These are phyloP conservation scores for Misgurnus mizolepis DNA, from an alignment of 2,113 vertebrate genomes.

Conservation along the genomic window DNA sequence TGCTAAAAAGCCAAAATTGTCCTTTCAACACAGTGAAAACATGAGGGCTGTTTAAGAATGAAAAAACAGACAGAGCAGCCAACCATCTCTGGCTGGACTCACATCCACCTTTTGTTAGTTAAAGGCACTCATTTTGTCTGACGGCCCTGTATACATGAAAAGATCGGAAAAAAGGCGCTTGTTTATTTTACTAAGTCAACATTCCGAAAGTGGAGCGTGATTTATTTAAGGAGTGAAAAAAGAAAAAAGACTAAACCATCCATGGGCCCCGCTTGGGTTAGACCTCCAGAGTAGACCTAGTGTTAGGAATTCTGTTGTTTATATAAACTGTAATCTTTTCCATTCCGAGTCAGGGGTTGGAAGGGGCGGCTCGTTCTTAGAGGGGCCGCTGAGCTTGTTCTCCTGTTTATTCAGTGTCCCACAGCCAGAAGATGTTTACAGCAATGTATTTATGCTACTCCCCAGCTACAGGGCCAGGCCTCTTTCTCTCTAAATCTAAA, in stretches of 20 bases:
- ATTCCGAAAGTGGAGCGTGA: conserved; percentile 60
- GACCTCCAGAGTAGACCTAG: conserved; percentile 78
- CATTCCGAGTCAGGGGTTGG: conserved; percentile 76
- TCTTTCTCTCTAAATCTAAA: conserved; percentile 72
- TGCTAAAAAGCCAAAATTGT: conserved; percentile 1
- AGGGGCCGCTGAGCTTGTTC: conserved; percentile 69
- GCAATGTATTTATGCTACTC: conserved; percentile 79
- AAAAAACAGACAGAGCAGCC: conserved; percentile 40
- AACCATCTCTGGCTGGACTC: conserved; percentile 38
- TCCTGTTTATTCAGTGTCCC: conserved; percentile 81
- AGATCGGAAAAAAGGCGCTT: conserved; percentile 49
- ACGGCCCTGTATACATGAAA: conserved; percentile 50
- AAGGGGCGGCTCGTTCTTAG: conserved; percentile 62
- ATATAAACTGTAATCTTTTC: conserved; percentile 86
- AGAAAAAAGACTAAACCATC: conserved; percentile 53
- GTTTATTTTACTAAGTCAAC: conserved; percentile 64
- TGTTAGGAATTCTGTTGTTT: conserved; percentile 83
- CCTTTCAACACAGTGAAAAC: conserved; percentile 43
- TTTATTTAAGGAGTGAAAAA: conserved; percentile 59
- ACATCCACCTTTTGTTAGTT: conserved; percentile 52
- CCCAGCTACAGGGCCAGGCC: conserved; percentile 69
- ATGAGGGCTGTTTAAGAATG: conserved; percentile 36
- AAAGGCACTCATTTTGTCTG: conserved; percentile 44
- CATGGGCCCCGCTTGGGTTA: conserved; percentile 60
- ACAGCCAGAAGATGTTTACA: conserved; percentile 84